These are phyloP conservation scores for Trachelus tabidus DNA, from an alignment of 2,888 invertebrate genomes.

Conservation along the genomic window DNA sequence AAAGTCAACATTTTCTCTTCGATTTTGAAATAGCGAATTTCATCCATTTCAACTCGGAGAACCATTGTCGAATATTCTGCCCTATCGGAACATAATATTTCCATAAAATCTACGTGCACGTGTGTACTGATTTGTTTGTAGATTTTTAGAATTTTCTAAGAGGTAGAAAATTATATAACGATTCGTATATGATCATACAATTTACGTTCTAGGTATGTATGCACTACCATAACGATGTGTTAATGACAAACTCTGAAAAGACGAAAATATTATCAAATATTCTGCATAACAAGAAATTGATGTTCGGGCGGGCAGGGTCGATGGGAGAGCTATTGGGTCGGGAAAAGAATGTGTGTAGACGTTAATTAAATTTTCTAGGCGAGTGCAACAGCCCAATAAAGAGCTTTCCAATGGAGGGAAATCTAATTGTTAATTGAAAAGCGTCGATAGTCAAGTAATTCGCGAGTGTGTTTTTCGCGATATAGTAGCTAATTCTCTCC, in stretches of 20 bases:
- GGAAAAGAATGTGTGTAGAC: background rate
- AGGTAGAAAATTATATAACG: background rate
- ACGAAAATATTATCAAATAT: background rate
- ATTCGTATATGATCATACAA: background rate
- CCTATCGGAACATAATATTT: background rate
- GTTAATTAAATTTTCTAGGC: background rate
- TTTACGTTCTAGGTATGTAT: too few relatives aligned
- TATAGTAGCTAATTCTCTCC: background rate
- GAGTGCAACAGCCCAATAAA: background rate
- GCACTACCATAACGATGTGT: background rate
- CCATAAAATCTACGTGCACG: background rate
- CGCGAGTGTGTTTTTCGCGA: background rate
- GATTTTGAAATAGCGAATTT: background rate
- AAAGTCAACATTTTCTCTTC: background rate
- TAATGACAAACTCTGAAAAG: background rate
- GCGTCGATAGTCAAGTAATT: background rate
- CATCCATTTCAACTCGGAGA: background rate
- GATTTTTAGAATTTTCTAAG: background rate
- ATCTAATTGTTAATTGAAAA: constrained; percentile 5
- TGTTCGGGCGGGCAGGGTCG: background rate
- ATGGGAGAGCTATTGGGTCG: background rate
- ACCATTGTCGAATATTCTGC: background rate
- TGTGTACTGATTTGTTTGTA: background rate
- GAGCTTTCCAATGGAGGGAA: background rate
- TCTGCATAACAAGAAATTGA: background rate